A percentile compares a stretch with the other conserved stretches of the same genome.
Conservation (phyloP, 2,888 invertebrate genomes). For the Rhamnusium bicolor region DNA sequence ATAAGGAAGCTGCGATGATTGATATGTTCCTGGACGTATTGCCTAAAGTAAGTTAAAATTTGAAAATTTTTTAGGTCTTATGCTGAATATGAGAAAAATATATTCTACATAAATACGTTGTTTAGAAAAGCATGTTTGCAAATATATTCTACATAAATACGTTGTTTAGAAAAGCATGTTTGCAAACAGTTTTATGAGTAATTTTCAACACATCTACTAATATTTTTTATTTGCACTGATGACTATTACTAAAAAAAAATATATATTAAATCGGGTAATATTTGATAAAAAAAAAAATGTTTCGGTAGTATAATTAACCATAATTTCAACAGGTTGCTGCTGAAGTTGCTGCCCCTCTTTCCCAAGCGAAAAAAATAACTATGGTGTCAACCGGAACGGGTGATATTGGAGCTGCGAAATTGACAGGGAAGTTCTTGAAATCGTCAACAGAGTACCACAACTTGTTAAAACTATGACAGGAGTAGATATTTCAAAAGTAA, state of each 20-base stretch:
- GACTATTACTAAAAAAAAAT: no score
- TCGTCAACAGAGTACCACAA: slow-evolving; percentile 93
- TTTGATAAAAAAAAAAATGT: no score
- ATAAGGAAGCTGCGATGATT: slow-evolving; percentile 95
- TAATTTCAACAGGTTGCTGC: slow-evolving; percentile 85
- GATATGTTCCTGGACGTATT: slow-evolving; percentile 97
- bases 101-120: no score
- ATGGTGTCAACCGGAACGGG: slow-evolving; percentile 96
- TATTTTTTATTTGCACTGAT: no score
- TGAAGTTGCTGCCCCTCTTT: slow-evolving; percentile 95
- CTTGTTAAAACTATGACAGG: slow-evolving; percentile 94
- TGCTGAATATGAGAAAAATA: no score
- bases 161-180: no score
- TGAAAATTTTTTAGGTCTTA: no score
- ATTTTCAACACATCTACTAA: no score
- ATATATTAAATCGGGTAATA: no score
- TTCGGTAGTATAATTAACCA: slow-evolving; percentile 1
- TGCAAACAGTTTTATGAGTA: no score
- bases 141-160: no score
- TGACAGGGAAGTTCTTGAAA: slow-evolving; percentile 96
- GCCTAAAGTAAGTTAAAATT: slow-evolving; percentile 82
- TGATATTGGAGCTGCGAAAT: slow-evolving; percentile 93
- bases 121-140: no score
- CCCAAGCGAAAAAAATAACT: slow-evolving; percentile 95
- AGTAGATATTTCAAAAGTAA: slow-evolving; percentile 92